Evolutionary conservation across 2,888 invertebrate genomes (phyloP).

Genomic region (Scelioninae gen. 1): DNA sequence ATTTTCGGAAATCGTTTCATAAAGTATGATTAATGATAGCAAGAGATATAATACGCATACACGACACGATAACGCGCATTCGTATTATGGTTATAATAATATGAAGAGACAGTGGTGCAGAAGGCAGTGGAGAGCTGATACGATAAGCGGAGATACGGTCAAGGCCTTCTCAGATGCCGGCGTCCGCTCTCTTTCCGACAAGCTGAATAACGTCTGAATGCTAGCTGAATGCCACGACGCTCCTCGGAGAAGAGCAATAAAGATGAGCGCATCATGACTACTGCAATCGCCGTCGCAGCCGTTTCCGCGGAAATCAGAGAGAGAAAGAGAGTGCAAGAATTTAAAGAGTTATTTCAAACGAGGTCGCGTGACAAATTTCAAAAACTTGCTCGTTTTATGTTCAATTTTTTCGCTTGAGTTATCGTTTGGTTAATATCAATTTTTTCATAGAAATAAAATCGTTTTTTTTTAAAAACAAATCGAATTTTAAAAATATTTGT

Average conservation of each 20-base stretch:
- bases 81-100: slow-evolving; percentile 60
- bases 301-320: slow-evolving; percentile 54
- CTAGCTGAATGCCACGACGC: slow-evolving; percentile 67
- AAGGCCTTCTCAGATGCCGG: slow-evolving; percentile 83
- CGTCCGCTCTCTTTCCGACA: slow-evolving; percentile 83
- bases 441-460: not conserved
- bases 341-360: slow-evolving; percentile 41
- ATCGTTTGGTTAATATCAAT: not conserved
- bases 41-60: slow-evolving; percentile 15
- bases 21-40: slow-evolving; percentile 3
- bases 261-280: slow-evolving; percentile 50
- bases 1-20: too few relatives aligned
- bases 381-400: not conserved
- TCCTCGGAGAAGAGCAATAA: slow-evolving; percentile 64
- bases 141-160: slow-evolving; percentile 84
- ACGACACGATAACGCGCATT: slow-evolving; percentile 41
- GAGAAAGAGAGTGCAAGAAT: too few relatives aligned
- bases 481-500: too few relatives aligned
- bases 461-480: too few relatives aligned
- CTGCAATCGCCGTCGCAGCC: slow-evolving; percentile 39
- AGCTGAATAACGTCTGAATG: slow-evolving; percentile 74
- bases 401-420: not conserved
- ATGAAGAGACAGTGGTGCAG: slow-evolving; percentile 73
- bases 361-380: slow-evolving; percentile 38
- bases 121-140: slow-evolving; percentile 80